These are phyloP conservation scores for Neocrepidodera transversa DNA, from an alignment of 2,888 invertebrate species.

Conservation along the genomic window DNA sequence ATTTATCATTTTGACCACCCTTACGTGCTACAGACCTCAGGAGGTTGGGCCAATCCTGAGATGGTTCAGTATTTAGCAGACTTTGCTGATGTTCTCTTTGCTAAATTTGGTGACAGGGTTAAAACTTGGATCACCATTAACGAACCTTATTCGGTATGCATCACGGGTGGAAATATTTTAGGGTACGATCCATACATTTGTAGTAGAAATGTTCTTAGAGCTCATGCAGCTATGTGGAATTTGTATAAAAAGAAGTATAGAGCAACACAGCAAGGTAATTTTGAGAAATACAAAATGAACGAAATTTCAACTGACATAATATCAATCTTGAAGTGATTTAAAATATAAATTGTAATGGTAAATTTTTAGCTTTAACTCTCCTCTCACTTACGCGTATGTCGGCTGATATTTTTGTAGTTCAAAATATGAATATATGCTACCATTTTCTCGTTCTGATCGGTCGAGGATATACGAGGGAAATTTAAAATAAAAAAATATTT, in stretches of 20 bases:
- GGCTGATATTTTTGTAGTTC: too few relatives aligned
- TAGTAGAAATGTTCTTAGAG: slow-evolving; percentile 67
- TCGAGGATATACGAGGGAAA: too few relatives aligned
- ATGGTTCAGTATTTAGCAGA: slow-evolving; percentile 71
- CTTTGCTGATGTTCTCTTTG: slow-evolving; percentile 64
- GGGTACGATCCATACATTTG: slow-evolving; percentile 69
- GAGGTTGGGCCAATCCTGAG: slow-evolving; percentile 69
- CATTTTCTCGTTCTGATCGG: too few relatives aligned
- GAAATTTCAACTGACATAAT: too few relatives aligned
- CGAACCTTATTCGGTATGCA: slow-evolving; percentile 60
- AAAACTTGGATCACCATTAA: slow-evolving; percentile 66
- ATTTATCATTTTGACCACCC: slow-evolving; percentile 42
- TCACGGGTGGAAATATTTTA: slow-evolving; percentile 54
- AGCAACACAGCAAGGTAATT: slow-evolving; percentile 57
- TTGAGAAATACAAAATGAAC: too few relatives aligned
- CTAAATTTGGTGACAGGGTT: slow-evolving; percentile 53
- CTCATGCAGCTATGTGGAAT: slow-evolving; percentile 70
- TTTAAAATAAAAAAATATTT: too few relatives aligned
- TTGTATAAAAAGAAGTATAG: slow-evolving; percentile 67
- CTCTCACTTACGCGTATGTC: too few relatives aligned
- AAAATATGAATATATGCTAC: too few relatives aligned
- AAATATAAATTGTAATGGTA: too few relatives aligned
- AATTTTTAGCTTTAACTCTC: too few relatives aligned
- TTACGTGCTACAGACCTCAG: slow-evolving; percentile 60
- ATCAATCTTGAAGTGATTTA: too few relatives aligned